These are phyloP conservation scores for Cabera pusaria DNA, from an alignment of 2,888 invertebrate genomes.

Conservation along the genomic window DNA sequence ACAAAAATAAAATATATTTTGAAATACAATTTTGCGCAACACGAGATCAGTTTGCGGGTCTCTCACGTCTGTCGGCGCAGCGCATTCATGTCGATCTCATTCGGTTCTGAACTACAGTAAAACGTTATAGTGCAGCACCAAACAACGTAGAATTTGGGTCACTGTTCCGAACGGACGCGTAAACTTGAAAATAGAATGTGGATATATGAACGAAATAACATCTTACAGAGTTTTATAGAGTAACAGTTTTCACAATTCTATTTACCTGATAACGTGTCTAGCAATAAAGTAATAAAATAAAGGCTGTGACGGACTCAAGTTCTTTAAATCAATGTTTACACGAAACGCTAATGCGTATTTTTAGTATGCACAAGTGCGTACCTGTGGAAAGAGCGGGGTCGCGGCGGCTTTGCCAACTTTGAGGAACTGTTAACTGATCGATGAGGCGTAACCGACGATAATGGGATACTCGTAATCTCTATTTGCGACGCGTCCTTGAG, in stretches of 20 bases:
- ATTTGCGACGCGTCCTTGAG: slow-evolving; percentile 49
- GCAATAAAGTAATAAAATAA: no score
- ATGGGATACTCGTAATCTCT: slow-evolving; percentile 52
- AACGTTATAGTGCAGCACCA: slow-evolving; percentile 51
- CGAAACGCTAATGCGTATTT: slow-evolving; percentile 40
- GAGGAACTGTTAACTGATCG: slow-evolving; percentile 62
- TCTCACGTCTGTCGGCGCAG: not conserved
- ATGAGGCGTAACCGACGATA: slow-evolving; percentile 56
- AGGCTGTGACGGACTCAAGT: no score
- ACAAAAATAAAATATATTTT: slow-evolving; percentile 23
- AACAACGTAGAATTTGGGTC: slow-evolving; percentile 69
- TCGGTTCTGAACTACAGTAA: slow-evolving; percentile 16
- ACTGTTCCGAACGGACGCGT: slow-evolving; percentile 60
- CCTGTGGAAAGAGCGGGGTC: slow-evolving; percentile 44
- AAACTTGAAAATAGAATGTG: slow-evolving; percentile 79
- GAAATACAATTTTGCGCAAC: slow-evolving; percentile 24
- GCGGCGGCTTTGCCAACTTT: slow-evolving; percentile 65
- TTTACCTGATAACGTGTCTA: no score
- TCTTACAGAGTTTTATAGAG: slow-evolving; percentile 37
- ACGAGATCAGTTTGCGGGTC: slow-evolving; percentile 6
- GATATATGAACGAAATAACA: slow-evolving; percentile 53
- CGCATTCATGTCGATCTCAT: slow-evolving; percentile 4
- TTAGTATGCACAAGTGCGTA: slow-evolving; percentile 45
- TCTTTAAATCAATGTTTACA: no score
- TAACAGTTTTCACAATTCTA: no score